Conservation (phyloP, 2,888 invertebrate species). For the Esperia sulphurella region DNA sequence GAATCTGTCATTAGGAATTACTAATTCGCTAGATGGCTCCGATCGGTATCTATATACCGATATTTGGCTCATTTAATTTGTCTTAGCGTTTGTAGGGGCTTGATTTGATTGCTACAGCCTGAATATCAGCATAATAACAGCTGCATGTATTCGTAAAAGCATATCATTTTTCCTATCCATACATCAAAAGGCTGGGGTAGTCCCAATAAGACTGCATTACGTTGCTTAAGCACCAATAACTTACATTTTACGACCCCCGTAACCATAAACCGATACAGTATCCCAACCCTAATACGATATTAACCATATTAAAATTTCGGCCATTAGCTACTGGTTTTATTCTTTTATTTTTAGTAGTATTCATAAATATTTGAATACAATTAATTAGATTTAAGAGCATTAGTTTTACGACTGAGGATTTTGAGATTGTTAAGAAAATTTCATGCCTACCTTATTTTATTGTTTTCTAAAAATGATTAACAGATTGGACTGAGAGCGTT, state of each 20-base stretch:
- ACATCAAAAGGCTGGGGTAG: neutral
- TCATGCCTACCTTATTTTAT: too few species aligned
- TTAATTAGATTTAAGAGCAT: neutral
- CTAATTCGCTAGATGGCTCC: too few species aligned
- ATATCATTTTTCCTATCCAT: neutral
- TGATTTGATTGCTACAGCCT: too few species aligned
- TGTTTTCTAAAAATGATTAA: too few species aligned
- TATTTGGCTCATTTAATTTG: too few species aligned
- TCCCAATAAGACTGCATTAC: constrained; percentile 11
- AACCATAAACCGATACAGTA: constrained; percentile 12
- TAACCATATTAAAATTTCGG: constrained; percentile 6
- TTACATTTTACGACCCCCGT: constrained; percentile 9
- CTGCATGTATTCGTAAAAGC: too few species aligned
- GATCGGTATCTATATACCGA: too few species aligned
- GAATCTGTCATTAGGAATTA: too few species aligned
- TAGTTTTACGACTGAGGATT: neutral
- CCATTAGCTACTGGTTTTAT: constrained; percentile 24
- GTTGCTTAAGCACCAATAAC: constrained; percentile 11
- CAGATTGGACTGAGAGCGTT: too few species aligned
- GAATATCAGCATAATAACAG: too few species aligned
- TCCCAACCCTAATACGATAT: constrained; percentile 3
- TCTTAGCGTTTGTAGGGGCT: too few species aligned
- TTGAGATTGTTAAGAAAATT: neutral
- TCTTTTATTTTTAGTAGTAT: constrained; percentile 5
- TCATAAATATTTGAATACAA: constrained; percentile 1